A percentile compares a stretch with the other conserved stretches of the same genome.
phyloP scores from a whole-genome alignment of 2,888 invertebrate species.

The Boloria selene region DNA sequence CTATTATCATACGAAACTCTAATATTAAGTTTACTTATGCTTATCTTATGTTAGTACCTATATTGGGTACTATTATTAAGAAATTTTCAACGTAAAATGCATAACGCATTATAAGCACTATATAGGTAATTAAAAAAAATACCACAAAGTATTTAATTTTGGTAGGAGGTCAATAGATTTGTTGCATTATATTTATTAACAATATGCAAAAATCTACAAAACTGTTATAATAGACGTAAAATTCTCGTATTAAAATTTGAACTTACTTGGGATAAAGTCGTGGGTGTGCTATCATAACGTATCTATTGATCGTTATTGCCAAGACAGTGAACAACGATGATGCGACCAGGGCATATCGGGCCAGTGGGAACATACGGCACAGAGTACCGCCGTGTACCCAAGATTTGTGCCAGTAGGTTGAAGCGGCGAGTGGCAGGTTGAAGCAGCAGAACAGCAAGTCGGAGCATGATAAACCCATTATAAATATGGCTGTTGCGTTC shows the following conservation, averaged over 20 bases:
- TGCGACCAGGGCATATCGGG: slow-evolving; percentile 88
- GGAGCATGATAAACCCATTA: slow-evolving; percentile 89
- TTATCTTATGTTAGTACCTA: too few species aligned
- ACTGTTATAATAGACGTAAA: too few species aligned
- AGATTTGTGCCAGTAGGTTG: slow-evolving; percentile 86
- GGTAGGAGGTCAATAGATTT: too few species aligned
- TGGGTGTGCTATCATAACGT: slow-evolving; percentile 91
- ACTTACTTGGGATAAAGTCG: slow-evolving; percentile 88
- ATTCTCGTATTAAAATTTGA: neutral
- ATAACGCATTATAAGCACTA: too few species aligned
- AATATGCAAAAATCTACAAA: too few species aligned
- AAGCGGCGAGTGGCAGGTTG: slow-evolving; percentile 89
- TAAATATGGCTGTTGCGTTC: slow-evolving; percentile 92
- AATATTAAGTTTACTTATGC: too few species aligned
- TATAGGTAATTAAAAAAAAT: too few species aligned
- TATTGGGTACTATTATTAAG: too few species aligned
- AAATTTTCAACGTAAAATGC: too few species aligned
- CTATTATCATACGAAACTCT: neutral
- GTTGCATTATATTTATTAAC: too few species aligned
- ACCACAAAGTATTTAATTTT: too few species aligned
- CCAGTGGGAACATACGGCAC: slow-evolving; percentile 88
- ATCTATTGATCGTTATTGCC: slow-evolving; percentile 91
- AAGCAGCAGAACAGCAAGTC: slow-evolving; percentile 91
- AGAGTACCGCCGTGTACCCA: slow-evolving; percentile 87
- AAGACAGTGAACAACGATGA: slow-evolving; percentile 90